These are phyloP conservation scores for Pollicipes pollicipes DNA, from an alignment of 1,140 invertebrate species.

Conservation along the genomic window DNA sequence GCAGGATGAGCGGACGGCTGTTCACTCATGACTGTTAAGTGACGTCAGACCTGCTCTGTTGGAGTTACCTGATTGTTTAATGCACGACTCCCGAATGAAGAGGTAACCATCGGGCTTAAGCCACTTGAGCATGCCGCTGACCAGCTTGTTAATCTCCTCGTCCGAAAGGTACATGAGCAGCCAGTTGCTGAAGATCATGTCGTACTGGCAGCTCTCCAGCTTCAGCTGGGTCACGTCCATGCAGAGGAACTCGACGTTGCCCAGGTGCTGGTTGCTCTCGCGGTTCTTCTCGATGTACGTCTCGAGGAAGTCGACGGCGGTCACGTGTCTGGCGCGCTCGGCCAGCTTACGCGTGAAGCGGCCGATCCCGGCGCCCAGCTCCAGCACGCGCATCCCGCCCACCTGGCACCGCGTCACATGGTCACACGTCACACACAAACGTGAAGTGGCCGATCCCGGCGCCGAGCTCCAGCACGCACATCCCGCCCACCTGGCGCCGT, in stretches of 20 bases:
- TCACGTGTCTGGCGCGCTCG: conserved; percentile 28
- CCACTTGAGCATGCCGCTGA: conserved; percentile 33
- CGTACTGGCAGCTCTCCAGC: conserved; percentile 20
- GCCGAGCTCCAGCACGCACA: too few relatives aligned
- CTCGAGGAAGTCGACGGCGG: conserved; percentile 40
- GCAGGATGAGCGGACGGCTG: too few relatives aligned
- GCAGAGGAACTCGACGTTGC: conserved; percentile 32
- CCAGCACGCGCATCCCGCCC: conserved; percentile 26
- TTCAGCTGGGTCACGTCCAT: conserved; percentile 32
- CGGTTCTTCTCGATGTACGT: conserved; percentile 35
- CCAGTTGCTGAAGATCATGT: conserved; percentile 43
- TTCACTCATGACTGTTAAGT: too few relatives aligned
- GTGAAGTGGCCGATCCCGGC: too few relatives aligned
- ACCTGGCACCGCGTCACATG: too few relatives aligned
- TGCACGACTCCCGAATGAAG: conserved; percentile 35
- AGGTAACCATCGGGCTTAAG: conserved; percentile 33
- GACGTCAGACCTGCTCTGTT: too few relatives aligned
- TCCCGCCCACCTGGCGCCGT: too few relatives aligned
- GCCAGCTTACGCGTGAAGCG: conserved; percentile 36
- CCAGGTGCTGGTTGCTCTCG: conserved; percentile 27
- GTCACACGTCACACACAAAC: too few relatives aligned
- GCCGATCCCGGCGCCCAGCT: conserved; percentile 41
- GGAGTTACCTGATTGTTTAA: conserved; percentile 36
- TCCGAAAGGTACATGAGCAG: conserved; percentile 41
- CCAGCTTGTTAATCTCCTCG: conserved; percentile 30